These are phyloP conservation scores for Hirudo medicinalis DNA, from an alignment of 1,140 invertebrate species.

Conservation along the genomic window DNA sequence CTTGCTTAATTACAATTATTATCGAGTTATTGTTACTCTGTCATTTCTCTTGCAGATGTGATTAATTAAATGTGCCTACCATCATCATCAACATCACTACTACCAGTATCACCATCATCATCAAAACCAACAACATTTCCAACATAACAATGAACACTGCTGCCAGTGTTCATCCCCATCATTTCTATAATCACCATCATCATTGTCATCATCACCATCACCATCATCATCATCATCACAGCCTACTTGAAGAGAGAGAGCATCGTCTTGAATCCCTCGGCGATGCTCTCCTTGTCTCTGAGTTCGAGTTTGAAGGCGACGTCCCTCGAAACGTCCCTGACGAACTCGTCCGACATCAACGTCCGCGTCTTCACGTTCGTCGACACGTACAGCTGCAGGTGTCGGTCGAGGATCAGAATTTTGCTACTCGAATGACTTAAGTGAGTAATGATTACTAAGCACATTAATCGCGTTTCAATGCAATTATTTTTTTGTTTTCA, in stretches of 20 bases:
- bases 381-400: neutral
- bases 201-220: neutral
- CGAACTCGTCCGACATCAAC: neutral
- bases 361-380: neutral
- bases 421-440: neutral
- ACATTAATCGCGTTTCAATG: neutral
- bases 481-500: neutral
- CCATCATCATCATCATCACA: slow-evolving; percentile 2
- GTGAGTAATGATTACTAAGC: neutral
- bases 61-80: neutral
- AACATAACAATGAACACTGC: neutral
- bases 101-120: neutral
- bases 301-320: slow-evolving; percentile 3
- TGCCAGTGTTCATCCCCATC: neutral
- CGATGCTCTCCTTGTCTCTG: slow-evolving; percentile 3
- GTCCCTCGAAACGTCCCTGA: neutral
- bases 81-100: neutral
- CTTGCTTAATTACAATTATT: no score
- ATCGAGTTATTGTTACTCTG: no score
- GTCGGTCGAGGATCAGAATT: neutral
- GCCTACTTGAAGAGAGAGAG: neutral
- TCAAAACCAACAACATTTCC: neutral
- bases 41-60: no score
- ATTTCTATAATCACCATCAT: neutral
- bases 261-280: slow-evolving; percentile 1